Base-by-base conservation (phyloP, 1,140 invertebrate genomes). In the Drosophila subobscura region DNA sequence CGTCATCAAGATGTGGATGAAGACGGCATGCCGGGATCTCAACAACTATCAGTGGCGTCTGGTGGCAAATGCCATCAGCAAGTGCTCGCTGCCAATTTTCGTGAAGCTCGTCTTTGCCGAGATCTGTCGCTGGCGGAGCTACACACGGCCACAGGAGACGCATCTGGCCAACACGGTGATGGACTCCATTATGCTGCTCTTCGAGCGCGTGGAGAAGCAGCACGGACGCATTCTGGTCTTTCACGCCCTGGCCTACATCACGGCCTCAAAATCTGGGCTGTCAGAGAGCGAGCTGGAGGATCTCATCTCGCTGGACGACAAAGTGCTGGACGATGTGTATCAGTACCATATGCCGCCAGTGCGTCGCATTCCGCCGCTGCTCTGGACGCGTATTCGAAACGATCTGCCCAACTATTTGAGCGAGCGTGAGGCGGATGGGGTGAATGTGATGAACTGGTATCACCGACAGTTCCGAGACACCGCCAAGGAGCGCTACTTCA, bases 341-440 rank as follows among this genome's bases (percentile, higher is more conserved):
- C 98, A 99, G 90, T 99, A 99, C 90, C 98, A 99, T 93, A 94
- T 99, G 86, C 98, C 98, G 1, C 98, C 98, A 0, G 97, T 98
- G 0, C 93, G 98, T 45, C 93, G 98, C 56, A 99, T 99, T 55
- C 98, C 98, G 2, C 98, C 98, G 0, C 91, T 99, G 5, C 92
- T 99, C 0, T 99, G 98, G 98, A 99, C 98, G 0, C 93, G 98
- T 77, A 98, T 99, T 40, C 93, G 97, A 27, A 98, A 98, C 80
- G 98, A 99, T 93, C 93, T 99, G 25, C 97, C 97, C 0, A 98
- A 98, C 91, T 99, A 99, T 92, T 91, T 99, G 10, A 98, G 97
- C 4, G 98, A 99, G 92, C 93, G 98, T 45, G 98, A 99, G 91
- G 98, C 98, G 0, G 98, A 99, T 89, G 98, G 98, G 0, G 98